Percentiles rank a stretch among this genome's conserved stretches.
These are phyloP conservation scores for Toxotes jaculatrix DNA, from an alignment of 2,113 vertebrate genomes.

Conservation along the genomic window DNA sequence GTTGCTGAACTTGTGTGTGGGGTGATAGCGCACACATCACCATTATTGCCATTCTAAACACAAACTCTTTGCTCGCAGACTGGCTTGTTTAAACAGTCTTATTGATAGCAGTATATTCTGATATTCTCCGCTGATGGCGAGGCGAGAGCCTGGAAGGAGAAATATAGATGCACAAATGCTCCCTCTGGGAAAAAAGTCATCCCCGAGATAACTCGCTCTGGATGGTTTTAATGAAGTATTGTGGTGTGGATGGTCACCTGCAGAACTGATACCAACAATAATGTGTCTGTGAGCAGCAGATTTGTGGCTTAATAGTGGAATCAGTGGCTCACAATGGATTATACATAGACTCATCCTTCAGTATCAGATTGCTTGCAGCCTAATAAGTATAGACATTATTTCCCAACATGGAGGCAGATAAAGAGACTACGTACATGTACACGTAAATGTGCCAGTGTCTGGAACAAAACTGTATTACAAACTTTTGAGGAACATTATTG, in stretches of 20 bases:
- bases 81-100: slow-evolving; percentile 32
- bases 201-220: slow-evolving; percentile 36
- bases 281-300: slow-evolving; percentile 38
- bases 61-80: slow-evolving; percentile 22
- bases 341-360: slow-evolving; percentile 32
- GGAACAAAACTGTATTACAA: not conserved
- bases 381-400: slow-evolving; percentile 42
- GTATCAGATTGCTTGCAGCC: slow-evolving; percentile 44
- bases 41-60: slow-evolving; percentile 47
- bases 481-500: not conserved
- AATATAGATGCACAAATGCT: slow-evolving; percentile 25
- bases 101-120: slow-evolving; percentile 26
- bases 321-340: slow-evolving; percentile 39
- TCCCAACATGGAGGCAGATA: slow-evolving; percentile 9
- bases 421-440: not conserved
- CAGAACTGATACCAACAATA: slow-evolving; percentile 23
- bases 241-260: slow-evolving; percentile 50
- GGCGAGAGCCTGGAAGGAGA: slow-evolving; percentile 18
- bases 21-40: slow-evolving; percentile 20
- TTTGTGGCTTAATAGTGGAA: slow-evolving; percentile 57
- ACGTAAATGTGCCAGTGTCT: too few relatives aligned
- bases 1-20: slow-evolving; percentile 34
- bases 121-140: slow-evolving; percentile 7
- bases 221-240: slow-evolving; percentile 52
- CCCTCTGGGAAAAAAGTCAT: slow-evolving; percentile 33